Conservation (phyloP, 1,140 invertebrate species). For the Delia radicum region DNA sequence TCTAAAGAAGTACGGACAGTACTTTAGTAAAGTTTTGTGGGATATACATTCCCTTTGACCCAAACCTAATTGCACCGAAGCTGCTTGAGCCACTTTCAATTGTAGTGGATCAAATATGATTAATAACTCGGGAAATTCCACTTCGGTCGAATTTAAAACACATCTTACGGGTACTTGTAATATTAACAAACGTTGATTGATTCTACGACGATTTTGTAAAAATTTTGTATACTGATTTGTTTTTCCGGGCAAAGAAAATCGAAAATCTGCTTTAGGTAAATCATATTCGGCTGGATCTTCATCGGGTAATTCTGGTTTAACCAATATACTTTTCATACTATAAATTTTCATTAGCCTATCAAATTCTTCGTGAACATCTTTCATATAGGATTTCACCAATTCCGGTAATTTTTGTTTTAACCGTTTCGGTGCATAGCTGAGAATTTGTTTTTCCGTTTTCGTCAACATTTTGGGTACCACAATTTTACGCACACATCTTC, state of each 20-base stretch:
- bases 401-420: conserved; percentile 46
- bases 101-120: conserved; percentile 51
- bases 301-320: conserved; percentile 38
- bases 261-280: conserved; percentile 37
- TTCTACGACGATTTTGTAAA: conserved; percentile 59
- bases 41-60: conserved; percentile 42
- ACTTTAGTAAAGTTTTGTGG: conserved; percentile 50
- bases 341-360: conserved; percentile 51
- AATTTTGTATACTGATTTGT: conserved; percentile 63
- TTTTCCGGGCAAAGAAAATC: conserved; percentile 55
- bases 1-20: conserved; percentile 52
- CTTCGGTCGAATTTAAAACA: conserved; percentile 61
- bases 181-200: conserved; percentile 61
- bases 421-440: conserved; percentile 42
- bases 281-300: conserved; percentile 43
- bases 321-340: conserved; percentile 51
- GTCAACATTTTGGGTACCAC: conserved; percentile 49
- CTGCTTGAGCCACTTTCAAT: conserved; percentile 52
- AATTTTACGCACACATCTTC: conserved; percentile 47
- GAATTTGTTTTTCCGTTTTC: conserved; percentile 48
- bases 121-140: conserved; percentile 56
- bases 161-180: conserved; percentile 65
- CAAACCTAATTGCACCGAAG: conserved; percentile 51
- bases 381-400: conserved; percentile 47
- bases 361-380: conserved; percentile 48